Percentiles rank a stretch among this genome's conserved stretches.
Evolutionary conservation across 1,140 invertebrate species (phyloP).

Genomic region (Aphaenogaster ashmeadi): DNA sequence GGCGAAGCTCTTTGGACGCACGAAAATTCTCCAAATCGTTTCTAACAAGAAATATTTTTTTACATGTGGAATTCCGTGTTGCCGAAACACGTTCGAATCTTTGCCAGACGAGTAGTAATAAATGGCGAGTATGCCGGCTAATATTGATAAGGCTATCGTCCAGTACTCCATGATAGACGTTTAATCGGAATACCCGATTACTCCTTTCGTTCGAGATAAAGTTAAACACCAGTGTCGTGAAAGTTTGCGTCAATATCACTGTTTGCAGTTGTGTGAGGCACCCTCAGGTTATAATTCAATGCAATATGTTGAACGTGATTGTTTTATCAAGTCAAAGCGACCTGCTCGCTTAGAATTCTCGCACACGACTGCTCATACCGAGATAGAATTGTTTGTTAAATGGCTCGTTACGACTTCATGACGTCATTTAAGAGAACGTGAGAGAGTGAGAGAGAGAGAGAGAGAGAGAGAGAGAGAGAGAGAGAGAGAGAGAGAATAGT

Average conservation of each 20-base stretch:
- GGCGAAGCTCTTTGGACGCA: conserved; percentile 14
- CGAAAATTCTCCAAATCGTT: not conserved
- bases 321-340: conserved; percentile 24
- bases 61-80: conserved; percentile 36
- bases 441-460: not conserved
- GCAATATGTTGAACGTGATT: conserved; percentile 44
- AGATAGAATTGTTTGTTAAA: conserved; percentile 10
- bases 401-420: not conserved
- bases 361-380: conserved; percentile 5
- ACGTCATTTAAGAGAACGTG: not conserved
- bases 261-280: not conserved
- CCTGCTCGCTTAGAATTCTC: conserved; percentile 4
- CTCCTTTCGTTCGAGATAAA: conserved; percentile 11
- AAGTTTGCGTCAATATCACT: conserved; percentile 50
- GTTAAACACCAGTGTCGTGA: conserved; percentile 24
- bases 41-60: conserved; percentile 26
- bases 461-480: not conserved
- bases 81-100: not conserved
- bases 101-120: conserved; percentile 20
- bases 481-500: not conserved
- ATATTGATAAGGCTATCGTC: conserved; percentile 38
- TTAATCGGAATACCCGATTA: conserved; percentile 21
- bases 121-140: not conserved
- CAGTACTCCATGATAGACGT: conserved; percentile 43
- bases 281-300: conserved; percentile 29